Conservation (phyloP, 2,113 vertebrate genomes). For the Sebastes schlegelii region DNA sequence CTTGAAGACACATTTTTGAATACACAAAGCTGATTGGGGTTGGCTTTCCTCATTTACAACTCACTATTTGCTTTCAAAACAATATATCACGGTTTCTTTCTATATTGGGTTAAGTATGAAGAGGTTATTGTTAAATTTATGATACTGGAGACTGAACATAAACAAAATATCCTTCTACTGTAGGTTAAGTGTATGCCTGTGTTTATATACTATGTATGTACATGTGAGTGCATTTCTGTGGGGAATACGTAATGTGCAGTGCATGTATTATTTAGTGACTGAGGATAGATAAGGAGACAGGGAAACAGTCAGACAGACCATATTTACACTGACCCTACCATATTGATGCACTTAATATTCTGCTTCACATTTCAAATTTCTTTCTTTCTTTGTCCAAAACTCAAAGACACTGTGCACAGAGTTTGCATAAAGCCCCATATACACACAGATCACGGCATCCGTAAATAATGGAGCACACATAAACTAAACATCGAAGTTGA, state of each 20-base stretch:
- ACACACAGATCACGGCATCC: constrained; percentile 68
- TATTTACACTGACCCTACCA: constrained; percentile 16
- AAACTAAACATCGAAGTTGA: constrained; percentile 79
- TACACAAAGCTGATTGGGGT: background rate
- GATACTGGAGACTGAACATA: background rate
- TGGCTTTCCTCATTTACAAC: constrained; percentile 5
- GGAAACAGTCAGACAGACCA: constrained; percentile 17
- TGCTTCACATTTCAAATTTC: constrained; percentile 16
- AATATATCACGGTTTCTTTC: background rate
- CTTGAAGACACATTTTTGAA: background rate
- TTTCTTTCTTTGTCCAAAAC: constrained; percentile 33
- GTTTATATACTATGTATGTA: background rate
- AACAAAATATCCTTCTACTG: background rate
- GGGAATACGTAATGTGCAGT: constrained; percentile 6
- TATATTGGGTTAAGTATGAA: background rate
- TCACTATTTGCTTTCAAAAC: background rate
- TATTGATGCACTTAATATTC: constrained; percentile 26
- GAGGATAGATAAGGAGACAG: constrained; percentile 8
- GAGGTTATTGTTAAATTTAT: constrained; percentile 17
- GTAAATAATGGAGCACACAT: constrained; percentile 79
- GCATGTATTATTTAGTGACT: constrained; percentile 39
- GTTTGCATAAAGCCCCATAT: constrained; percentile 48
- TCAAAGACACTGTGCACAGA: constrained; percentile 34
- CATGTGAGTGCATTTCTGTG: background rate
- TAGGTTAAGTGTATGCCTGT: background rate